These are phyloP conservation scores for Heliconius congener DNA, from an alignment of 1,140 invertebrate species.

Conservation along the genomic window DNA sequence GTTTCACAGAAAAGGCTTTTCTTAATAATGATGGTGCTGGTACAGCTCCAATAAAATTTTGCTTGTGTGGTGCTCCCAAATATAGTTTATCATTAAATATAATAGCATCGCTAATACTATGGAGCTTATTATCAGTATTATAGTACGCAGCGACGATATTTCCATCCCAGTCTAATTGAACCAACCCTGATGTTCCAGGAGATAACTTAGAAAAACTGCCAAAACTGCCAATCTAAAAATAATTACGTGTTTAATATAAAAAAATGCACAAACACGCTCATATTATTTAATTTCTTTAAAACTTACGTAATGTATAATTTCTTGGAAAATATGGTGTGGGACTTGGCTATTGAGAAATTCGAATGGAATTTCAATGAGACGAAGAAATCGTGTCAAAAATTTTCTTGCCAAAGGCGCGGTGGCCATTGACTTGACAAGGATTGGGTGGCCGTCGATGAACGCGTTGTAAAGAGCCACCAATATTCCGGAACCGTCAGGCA, in stretches of 20 bases:
- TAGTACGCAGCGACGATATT: slow-evolving; percentile 85
- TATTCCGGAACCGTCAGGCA: slow-evolving; percentile 86
- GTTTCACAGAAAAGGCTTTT: slow-evolving; percentile 73
- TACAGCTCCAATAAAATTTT: slow-evolving; percentile 84
- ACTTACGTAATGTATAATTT: slow-evolving; percentile 81
- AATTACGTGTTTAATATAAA: not conserved
- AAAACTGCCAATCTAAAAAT: slow-evolving; percentile 80
- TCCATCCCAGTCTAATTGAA: slow-evolving; percentile 85
- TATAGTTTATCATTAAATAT: slow-evolving; percentile 81
- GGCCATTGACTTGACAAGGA: slow-evolving; percentile 75
- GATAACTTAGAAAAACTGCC: slow-evolving; percentile 55
- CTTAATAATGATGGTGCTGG: slow-evolving; percentile 78
- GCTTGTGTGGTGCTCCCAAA: slow-evolving; percentile 84
- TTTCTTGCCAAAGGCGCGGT: slow-evolving; percentile 84
- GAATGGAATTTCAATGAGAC: slow-evolving; percentile 83
- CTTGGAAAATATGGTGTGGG: slow-evolving; percentile 83
- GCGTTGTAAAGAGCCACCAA: slow-evolving; percentile 83
- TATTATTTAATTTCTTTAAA: not conserved
- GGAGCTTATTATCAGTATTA: slow-evolving; percentile 76
- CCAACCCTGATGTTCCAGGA: slow-evolving; percentile 70
- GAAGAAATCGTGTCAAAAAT: slow-evolving; percentile 81
- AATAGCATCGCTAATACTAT: slow-evolving; percentile 83
- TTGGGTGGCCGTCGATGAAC: slow-evolving; percentile 80
- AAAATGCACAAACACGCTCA: not conserved
- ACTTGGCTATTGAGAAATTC: slow-evolving; percentile 81